Conservation (phyloP, 2,888 invertebrate genomes). For the Dynastes grantii region DNA sequence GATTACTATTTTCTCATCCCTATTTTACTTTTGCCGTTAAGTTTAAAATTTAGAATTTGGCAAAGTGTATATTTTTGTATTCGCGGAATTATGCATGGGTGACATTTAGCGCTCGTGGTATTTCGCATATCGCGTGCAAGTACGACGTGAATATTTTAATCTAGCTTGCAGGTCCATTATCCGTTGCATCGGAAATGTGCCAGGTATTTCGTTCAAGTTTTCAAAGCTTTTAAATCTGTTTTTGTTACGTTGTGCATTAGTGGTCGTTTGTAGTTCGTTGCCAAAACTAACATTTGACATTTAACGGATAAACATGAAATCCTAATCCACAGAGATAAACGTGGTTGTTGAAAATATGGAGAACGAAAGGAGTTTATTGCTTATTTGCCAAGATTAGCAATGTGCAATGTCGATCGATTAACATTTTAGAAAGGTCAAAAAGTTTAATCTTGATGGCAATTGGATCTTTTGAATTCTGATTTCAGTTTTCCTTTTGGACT, state of each 20-base stretch:
- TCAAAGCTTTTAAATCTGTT: constrained; percentile 3
- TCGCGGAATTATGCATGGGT: background rate
- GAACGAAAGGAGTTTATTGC: background rate
- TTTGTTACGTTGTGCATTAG: background rate
- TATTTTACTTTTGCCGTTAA: background rate
- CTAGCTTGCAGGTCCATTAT: background rate
- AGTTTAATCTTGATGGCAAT: no score
- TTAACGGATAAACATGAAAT: background rate
- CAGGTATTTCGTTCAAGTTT: constrained; percentile 4
- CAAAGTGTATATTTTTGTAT: no score
- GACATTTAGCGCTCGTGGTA: background rate
- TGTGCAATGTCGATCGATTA: background rate
- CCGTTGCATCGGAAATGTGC: constrained; percentile 15
- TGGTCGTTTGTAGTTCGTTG: background rate
- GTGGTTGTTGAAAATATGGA: background rate
- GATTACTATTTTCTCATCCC: background rate
- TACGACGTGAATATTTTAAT: constrained; percentile 18
- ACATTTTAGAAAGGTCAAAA: background rate
- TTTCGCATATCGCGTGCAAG: background rate
- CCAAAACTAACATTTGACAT: constrained; percentile 13
- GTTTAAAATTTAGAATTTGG: no score
- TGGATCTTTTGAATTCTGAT: no score
- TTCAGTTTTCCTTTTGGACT: no score
- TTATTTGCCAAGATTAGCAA: background rate
- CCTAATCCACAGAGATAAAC: background rate